phyloP scores from a whole-genome alignment of 1,140 invertebrate species.

The Triops longicaudatus region DNA sequence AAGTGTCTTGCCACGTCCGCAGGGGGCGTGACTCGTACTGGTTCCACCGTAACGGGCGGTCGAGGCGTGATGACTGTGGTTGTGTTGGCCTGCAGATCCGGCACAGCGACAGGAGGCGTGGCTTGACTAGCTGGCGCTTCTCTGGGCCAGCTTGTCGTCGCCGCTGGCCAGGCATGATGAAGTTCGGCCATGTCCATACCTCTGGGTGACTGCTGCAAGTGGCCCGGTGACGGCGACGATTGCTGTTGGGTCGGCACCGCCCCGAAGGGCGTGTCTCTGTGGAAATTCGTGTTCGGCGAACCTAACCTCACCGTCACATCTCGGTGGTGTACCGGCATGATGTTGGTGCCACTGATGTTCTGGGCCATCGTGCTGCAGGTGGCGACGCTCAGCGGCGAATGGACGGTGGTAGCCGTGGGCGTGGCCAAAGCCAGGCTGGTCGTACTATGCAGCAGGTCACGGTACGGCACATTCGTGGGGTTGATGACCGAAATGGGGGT shows the following conservation, averaged over 20 bases:
- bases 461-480: conserved; percentile 16
- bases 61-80: conserved; percentile 21
- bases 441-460: not conserved
- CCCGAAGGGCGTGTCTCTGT: not conserved
- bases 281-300: not conserved
- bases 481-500: not conserved
- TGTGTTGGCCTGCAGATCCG: not conserved
- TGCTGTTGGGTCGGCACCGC: not conserved
- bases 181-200: not conserved
- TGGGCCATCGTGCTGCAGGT: not conserved
- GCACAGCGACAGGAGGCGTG: not conserved
- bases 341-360: not conserved
- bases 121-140: not conserved
- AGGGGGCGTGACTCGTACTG: not conserved
- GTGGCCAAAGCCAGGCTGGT: not conserved
- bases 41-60: not conserved
- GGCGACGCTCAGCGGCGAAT: not conserved
- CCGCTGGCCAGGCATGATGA: not conserved
- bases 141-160: not conserved
- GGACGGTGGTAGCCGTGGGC: not conserved
- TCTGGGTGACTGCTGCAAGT: not conserved
- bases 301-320: not conserved
- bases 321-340: not conserved
- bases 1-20: conserved; percentile 20
- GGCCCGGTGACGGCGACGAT: not conserved